These are phyloP conservation scores for Melopsittacus undulatus DNA, from an alignment of 2,797 vertebrate genomes.

Conservation along the genomic window DNA sequence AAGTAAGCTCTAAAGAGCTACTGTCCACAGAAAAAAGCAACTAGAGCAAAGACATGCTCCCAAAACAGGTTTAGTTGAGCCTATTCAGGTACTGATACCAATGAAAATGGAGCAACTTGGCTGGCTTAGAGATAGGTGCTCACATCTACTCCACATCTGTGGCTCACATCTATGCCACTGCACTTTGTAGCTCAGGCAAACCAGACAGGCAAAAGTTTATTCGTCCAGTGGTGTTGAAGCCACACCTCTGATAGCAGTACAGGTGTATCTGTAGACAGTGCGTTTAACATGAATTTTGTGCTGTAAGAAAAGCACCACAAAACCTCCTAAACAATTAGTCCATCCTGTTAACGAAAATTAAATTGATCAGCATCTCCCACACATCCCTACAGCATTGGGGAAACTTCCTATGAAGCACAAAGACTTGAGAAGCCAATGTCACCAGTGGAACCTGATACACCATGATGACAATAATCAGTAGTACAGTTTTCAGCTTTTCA, in stretches of 20 bases:
- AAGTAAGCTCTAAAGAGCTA: neutral
- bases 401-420: conserved; percentile 45
- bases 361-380: conserved; percentile 9
- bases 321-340: neutral
- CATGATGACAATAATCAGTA: neutral
- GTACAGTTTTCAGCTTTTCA: neutral
- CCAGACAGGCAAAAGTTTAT: neutral
- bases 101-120: neutral
- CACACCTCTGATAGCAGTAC: neutral
- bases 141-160: neutral
- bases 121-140: neutral
- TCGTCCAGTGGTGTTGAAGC: neutral
- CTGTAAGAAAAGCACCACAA: neutral
- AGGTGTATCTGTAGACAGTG: neutral
- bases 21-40: neutral
- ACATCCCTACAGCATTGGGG: conserved; percentile 20
- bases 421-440: conserved; percentile 10
- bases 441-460: neutral
- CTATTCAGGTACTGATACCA: neutral
- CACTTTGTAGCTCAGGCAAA: neutral
- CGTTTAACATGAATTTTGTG: fast-evolving
- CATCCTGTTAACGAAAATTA: neutral
- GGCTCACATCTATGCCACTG: neutral
- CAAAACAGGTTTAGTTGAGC: neutral
- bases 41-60: neutral